A percentile compares a stretch with the other conserved stretches of the same genome.
phyloP scores from a whole-genome alignment of 2,797 vertebrate species.

The Falco peregrinus region DNA sequence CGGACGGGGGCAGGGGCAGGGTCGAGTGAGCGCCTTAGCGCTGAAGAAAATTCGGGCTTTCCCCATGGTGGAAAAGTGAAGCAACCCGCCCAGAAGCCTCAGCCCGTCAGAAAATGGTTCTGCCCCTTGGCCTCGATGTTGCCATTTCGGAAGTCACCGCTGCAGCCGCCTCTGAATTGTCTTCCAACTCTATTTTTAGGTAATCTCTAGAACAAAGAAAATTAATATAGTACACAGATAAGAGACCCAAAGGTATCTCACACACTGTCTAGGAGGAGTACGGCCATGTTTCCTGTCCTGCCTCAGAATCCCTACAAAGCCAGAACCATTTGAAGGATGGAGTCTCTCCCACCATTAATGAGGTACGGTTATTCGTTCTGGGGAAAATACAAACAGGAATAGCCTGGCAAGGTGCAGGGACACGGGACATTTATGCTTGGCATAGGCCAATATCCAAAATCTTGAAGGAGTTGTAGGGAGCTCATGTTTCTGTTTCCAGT shows the following conservation, averaged over 20 bases:
- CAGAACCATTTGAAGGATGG: accelerated
- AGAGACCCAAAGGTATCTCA: no score
- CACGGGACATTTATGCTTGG: neutral
- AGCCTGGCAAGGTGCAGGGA: neutral
- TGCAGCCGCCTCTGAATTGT: accelerated
- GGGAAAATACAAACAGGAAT: neutral
- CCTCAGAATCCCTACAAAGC: neutral
- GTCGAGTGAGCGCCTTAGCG: accelerated
- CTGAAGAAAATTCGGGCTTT: neutral
- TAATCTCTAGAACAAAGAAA: neutral
- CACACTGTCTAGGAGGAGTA: accelerated
- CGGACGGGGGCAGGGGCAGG: no score
- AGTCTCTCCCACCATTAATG: accelerated
- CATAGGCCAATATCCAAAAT: neutral
- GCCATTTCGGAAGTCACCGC: accelerated
- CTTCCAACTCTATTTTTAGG: no score
- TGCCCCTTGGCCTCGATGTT: no score
- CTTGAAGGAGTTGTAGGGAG: neutral
- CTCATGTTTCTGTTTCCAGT: neutral
- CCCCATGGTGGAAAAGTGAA: neutral
- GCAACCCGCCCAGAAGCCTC: no score
- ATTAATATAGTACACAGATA: no score
- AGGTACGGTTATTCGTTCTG: accelerated
- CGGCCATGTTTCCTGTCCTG: accelerated
- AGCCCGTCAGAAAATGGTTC: neutral